A percentile compares a stretch with the other conserved stretches of the same genome.
Evolutionary conservation across 2,113 vertebrate species (phyloP).

Genomic region (Oryzias woworae): DNA sequence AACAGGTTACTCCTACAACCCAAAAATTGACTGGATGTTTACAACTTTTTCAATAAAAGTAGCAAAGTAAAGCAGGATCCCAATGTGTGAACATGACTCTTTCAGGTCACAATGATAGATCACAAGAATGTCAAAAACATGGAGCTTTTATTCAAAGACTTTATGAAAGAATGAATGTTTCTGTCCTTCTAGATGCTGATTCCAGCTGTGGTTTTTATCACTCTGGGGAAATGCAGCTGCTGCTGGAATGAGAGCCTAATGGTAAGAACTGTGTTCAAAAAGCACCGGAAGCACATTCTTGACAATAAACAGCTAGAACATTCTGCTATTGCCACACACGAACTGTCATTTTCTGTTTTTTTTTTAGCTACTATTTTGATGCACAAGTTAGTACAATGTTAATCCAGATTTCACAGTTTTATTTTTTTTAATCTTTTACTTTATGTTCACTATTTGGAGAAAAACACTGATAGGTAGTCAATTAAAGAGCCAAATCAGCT

Average conservation of each 20-base stretch:
- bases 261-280: constrained; percentile 73
- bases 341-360: not conserved
- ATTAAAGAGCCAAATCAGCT: constrained; percentile 26
- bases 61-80: not conserved
- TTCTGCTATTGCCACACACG: not conserved
- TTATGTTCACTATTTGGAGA: not conserved
- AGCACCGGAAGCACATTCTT: not conserved
- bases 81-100: no score
- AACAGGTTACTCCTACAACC: no score
- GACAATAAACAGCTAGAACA: not conserved
- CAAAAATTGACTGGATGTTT: not conserved
- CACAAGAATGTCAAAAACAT: not conserved
- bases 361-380: not conserved
- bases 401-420: no score
- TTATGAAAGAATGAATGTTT: not conserved
- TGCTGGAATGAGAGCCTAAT: constrained; percentile 86
- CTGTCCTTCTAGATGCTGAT: constrained; percentile 84
- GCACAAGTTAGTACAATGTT: no score
- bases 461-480: constrained; percentile 14
- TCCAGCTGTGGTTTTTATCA: constrained; percentile 85
- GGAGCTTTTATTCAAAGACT: not conserved
- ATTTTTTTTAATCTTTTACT: not conserved
- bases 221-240: constrained; percentile 86
- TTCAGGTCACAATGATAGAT: no score
- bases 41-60: not conserved